Evolutionary conservation across 2,888 invertebrate genomes (phyloP).

Genomic region (Micoletzkya japonica): DNA sequence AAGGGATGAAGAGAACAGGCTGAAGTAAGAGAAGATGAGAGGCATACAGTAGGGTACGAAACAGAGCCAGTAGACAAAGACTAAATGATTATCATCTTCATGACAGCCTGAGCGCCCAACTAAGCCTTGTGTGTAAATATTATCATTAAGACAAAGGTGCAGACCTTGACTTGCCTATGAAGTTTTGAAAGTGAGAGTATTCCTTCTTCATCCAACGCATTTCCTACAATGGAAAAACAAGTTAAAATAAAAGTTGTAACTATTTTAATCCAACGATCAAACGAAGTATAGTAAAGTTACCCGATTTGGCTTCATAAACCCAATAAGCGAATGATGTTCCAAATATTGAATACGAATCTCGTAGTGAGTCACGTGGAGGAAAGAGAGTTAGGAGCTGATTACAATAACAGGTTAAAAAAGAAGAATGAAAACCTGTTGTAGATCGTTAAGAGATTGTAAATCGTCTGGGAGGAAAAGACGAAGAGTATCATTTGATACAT

Average conservation of each 20-base stretch:
- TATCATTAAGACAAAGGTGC: background rate
- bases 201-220: background rate
- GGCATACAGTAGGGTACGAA: conserved; percentile 28
- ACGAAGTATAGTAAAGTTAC: background rate
- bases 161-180: background rate
- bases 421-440: too few relatives aligned
- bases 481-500: too few relatives aligned
- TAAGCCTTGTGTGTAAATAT: too few relatives aligned
- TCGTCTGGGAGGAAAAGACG: too few relatives aligned
- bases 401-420: too few relatives aligned
- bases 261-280: background rate
- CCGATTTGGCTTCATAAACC: conserved; percentile 46
- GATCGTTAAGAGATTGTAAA: too few relatives aligned
- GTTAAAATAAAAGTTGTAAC: background rate
- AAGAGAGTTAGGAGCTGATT: conserved; percentile 50
- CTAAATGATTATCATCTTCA: background rate
- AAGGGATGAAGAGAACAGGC: conserved; percentile 42
- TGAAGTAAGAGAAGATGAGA: conserved; percentile 33
- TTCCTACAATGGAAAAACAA: background rate
- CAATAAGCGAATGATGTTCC: conserved; percentile 59
- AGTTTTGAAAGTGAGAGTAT: background rate
- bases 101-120: background rate
- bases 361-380: conserved; percentile 55
- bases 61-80: background rate
- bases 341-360: conserved; percentile 60